Evolutionary conservation across 1,140 invertebrate genomes (phyloP).

Genomic region (Lordiphosa stackelbergi): DNA sequence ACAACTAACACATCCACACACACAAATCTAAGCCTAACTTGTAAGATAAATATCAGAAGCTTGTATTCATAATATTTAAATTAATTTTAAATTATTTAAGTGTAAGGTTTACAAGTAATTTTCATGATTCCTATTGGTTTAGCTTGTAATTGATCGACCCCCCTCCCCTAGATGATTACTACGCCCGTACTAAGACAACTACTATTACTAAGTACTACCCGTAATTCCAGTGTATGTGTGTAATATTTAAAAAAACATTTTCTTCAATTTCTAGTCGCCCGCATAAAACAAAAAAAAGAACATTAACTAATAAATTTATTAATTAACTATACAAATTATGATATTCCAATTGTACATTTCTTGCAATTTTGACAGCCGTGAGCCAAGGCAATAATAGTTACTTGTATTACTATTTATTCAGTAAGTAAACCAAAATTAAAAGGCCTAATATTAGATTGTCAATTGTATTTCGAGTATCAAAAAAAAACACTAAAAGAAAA

Average conservation of each 20-base stretch:
- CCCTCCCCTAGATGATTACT: constrained; percentile 25
- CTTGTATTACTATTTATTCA: constrained; percentile 3
- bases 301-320: constrained; percentile 18
- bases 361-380: constrained; percentile 31
- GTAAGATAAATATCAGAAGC: constrained; percentile 41
- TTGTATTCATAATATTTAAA: constrained; percentile 55
- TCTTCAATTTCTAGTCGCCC: constrained; percentile 72
- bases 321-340: constrained; percentile 35
- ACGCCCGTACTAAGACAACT: background rate
- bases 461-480: constrained; percentile 13
- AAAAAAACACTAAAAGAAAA: constrained; percentile 11
- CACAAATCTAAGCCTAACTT: constrained; percentile 12
- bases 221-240: constrained; percentile 55
- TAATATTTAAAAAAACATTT: constrained; percentile 54
- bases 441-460: background rate
- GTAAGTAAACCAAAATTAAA: background rate
- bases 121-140: constrained; percentile 71
- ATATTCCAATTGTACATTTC: constrained; percentile 37
- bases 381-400: constrained; percentile 23
- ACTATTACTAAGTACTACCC: constrained; percentile 1
- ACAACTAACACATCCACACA: constrained; percentile 2
- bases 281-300: constrained; percentile 61
- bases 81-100: constrained; percentile 31
- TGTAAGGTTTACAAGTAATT: constrained; percentile 57
- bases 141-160: constrained; percentile 43